phyloP scores from a whole-genome alignment of 2,797 vertebrate genomes.

The Trachops cirrhosus region DNA sequence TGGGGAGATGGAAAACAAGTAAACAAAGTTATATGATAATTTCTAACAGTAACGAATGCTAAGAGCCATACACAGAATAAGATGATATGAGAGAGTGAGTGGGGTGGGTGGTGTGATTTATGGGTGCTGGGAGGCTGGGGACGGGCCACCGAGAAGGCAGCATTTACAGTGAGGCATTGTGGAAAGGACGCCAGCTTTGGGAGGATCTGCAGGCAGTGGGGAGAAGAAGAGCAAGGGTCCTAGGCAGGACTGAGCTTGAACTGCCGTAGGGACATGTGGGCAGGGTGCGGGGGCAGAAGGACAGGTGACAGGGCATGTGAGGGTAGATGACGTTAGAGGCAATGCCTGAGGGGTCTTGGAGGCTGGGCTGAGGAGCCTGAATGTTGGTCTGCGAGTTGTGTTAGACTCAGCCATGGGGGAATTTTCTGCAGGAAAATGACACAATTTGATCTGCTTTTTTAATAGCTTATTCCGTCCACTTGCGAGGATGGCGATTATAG shows the following conservation, averaged over 20 bases:
- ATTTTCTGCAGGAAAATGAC: neutral
- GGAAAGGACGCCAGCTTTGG: neutral
- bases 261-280: neutral
- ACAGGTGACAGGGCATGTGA: no score
- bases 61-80: neutral
- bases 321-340: neutral
- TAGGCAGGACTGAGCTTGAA: neutral
- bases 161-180: neutral
- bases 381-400: neutral
- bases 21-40: neutral
- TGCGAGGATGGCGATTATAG: neutral
- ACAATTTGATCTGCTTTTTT: neutral
- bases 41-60: neutral
- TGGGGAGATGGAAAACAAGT: neutral
- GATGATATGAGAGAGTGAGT: no score
- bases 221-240: neutral
- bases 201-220: neutral
- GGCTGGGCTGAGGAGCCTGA: neutral
- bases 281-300: neutral
- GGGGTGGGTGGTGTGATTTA: neutral
- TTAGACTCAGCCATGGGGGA: neutral
- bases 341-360: no score
- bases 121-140: neutral
- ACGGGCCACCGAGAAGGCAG: no score
- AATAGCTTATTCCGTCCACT: neutral